Percentiles rank a stretch among this genome's conserved stretches.
phyloP scores from a whole-genome alignment of 2,797 vertebrate genomes.

The Neomorphus geoffroyi region DNA sequence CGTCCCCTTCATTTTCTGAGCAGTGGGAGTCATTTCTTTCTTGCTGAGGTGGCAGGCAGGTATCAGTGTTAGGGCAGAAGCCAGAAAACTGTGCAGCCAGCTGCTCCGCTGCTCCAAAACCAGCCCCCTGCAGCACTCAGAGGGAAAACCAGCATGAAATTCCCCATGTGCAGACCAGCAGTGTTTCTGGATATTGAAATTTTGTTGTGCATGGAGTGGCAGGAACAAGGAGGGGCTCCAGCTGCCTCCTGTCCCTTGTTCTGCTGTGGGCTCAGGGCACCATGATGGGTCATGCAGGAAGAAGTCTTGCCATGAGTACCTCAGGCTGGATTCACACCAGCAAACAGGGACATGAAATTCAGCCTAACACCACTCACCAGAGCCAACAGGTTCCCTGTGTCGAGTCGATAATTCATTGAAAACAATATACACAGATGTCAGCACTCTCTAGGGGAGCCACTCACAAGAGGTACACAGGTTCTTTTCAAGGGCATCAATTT shows the following conservation, averaged over 20 bases:
- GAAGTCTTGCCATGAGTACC: not conserved
- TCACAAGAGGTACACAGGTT: not conserved
- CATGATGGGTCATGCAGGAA: rapidly evolving
- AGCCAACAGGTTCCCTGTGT: not conserved
- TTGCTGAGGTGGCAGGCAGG: rapidly evolving
- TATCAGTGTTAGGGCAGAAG: not conserved
- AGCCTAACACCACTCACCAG: not conserved
- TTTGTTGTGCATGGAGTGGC: rapidly evolving
- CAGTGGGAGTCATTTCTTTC: not conserved
- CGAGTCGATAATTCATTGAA: not conserved
- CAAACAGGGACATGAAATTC: not conserved
- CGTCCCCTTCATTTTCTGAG: not conserved
- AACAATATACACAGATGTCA: slow-evolving; percentile 3
- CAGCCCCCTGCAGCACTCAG: rapidly evolving
- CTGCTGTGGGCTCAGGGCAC: rapidly evolving
- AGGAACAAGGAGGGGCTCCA: not conserved
- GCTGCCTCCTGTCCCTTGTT: not conserved
- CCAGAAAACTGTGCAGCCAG: not conserved
- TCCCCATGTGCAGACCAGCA: not conserved
- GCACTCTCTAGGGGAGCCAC: not conserved
- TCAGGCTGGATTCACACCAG: not conserved
- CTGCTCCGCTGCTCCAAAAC: not conserved
- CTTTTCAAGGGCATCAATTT: slow-evolving; percentile 16
- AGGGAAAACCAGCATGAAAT: not conserved
- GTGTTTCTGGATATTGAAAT: rapidly evolving